Percentiles rank a stretch among this genome's conserved stretches.
Conservation (phyloP, 2,797 vertebrate species). For the Sebastes itinus region DNA sequence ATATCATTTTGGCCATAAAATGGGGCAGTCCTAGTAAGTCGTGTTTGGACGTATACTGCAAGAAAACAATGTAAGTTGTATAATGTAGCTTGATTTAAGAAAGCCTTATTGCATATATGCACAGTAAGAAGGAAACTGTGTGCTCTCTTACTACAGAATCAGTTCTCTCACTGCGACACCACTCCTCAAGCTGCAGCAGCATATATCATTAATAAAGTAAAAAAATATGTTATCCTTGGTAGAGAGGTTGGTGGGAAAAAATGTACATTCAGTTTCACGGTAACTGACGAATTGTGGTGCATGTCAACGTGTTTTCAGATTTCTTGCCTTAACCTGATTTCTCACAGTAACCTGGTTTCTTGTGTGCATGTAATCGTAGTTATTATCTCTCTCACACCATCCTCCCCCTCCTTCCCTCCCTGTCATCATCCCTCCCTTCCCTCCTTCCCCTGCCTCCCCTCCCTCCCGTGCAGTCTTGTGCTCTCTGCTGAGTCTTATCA, state of each 20-base stretch:
- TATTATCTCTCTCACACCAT: conserved; percentile 36
- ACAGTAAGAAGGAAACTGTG: not conserved
- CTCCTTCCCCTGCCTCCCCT: not conserved
- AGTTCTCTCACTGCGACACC: not conserved
- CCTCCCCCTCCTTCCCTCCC: not conserved
- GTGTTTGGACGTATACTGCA: not conserved
- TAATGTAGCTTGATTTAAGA: not conserved
- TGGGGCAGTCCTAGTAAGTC: not conserved
- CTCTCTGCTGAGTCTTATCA: conserved; percentile 42
- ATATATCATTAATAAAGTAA: conserved; percentile 5
- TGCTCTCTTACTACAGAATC: not conserved
- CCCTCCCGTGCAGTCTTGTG: not conserved
- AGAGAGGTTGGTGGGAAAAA: not conserved
- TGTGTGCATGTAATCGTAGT: conserved; percentile 43
- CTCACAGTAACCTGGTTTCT: conserved; percentile 22
- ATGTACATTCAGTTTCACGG: not conserved
- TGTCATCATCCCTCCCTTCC: not conserved
- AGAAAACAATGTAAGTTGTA: not conserved
- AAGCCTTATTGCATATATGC: not conserved
- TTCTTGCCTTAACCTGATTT: conserved; percentile 23
- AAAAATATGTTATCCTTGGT: not conserved
- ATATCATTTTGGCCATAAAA: no score
- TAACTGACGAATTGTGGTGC: not conserved
- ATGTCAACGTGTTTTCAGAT: conserved; percentile 1
- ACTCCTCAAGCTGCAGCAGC: not conserved